Base-by-base conservation (phyloP, 2,888 invertebrate genomes). In the Sepiola atlantica region DNA sequence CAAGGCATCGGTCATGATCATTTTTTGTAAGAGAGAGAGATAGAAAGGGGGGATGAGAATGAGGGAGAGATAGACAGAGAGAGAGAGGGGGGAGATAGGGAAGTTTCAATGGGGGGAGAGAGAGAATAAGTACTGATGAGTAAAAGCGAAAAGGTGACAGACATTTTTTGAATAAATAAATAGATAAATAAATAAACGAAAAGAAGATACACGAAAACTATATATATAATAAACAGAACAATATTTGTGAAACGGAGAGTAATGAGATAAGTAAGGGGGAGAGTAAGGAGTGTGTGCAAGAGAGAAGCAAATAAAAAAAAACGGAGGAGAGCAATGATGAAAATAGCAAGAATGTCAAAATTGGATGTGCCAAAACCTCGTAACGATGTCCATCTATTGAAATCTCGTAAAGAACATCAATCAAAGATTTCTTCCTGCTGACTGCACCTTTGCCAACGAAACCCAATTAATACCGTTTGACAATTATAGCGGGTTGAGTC, bases 351-450 rank as follows among this genome's bases (percentile, higher is more conserved):
- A 77, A 77, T 77, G 77, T 77, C 77, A 77, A 8, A 77, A 32
- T 77, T n/a, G 16, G 77, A 77, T 77, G 77, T n/a, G 77, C 77
- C 77, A 32, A 77, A n/a, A n/a, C 77, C n/a, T 77, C n/a, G 77
- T 77, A 77, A 77, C n/a, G 77, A 77, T 77, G 77, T 77, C n/a
- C 77, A 77, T n/a, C 77, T 32, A 77, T 77, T 77, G 77, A 77
- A 77, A 77, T 77, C 77, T 77, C 77, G 32, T 77, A 77, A 77
- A 77, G 77, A 77, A 77, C 77, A 77, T 77, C 77, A 77, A 77
- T 77, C 77, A 77, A n/a, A 77, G 77, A 77, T 77, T 77, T 77
- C n/a, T 77, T 77, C n/a, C n/a, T n/a, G 77, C 77, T 77, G 77
- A 77, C 77, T 77, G 77, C 77, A 77, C 77, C 77, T 77, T 77